A percentile compares a stretch with the other conserved stretches of the same genome.
Evolutionary conservation across 2,888 invertebrate genomes (phyloP).

Genomic region (Pachycephus smyrnensis): DNA sequence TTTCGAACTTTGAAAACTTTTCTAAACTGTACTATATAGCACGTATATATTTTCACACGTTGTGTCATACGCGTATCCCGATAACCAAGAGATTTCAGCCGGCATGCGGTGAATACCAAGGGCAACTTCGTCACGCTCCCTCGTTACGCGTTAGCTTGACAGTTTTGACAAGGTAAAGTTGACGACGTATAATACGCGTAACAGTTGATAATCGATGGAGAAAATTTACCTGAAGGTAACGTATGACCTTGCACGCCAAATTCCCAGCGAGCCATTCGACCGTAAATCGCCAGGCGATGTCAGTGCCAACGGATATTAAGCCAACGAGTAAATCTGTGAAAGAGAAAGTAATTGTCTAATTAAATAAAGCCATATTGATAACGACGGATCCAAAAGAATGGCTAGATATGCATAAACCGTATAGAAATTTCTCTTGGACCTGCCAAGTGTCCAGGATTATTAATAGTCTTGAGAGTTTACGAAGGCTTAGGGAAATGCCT

Average conservation of each 20-base stretch:
- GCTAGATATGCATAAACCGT: no score
- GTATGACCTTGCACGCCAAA: constrained; percentile 66
- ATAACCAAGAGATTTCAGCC: background rate
- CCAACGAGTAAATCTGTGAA: constrained; percentile 67
- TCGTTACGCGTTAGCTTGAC: background rate
- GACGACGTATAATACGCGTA: background rate
- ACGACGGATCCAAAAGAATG: no score
- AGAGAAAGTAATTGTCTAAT: constrained; percentile 6
- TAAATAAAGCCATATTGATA: background rate
- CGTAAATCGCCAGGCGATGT: constrained; percentile 68
- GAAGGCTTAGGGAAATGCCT: no score
- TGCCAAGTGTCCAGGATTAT: no score
- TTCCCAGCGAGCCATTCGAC: constrained; percentile 68
- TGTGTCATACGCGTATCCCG: background rate
- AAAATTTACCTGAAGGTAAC: constrained; percentile 64
- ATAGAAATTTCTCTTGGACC: no score
- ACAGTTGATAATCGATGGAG: constrained; percentile 4
- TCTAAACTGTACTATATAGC: background rate
- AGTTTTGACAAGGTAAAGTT: no score
- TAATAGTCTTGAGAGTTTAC: no score
- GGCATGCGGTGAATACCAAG: background rate
- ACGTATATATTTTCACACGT: background rate
- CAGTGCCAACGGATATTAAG: constrained; percentile 66
- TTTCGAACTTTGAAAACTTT: background rate
- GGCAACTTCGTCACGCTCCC: background rate